phyloP scores from a whole-genome alignment of 2,113 vertebrate genomes.

The Murina feae region DNA sequence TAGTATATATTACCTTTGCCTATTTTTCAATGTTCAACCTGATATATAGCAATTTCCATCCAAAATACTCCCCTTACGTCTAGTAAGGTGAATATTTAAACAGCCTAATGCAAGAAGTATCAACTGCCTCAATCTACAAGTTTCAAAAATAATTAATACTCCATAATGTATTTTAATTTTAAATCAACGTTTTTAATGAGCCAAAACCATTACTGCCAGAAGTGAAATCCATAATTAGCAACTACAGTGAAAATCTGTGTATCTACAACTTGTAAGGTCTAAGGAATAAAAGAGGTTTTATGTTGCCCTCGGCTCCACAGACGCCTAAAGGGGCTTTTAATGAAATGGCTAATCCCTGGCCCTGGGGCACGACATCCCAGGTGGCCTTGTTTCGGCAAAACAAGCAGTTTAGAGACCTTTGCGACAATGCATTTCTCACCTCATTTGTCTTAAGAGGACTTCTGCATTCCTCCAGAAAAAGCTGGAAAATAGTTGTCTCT shows the following conservation, averaged over 20 bases:
- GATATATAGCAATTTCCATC: neutral
- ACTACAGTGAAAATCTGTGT: neutral
- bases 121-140: neutral
- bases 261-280: neutral
- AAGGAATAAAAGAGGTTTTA: neutral
- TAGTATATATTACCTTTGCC: neutral
- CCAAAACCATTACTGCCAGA: neutral
- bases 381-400: neutral
- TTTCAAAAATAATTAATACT: constrained; percentile 11
- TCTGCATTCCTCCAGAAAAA: neutral
- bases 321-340: neutral
- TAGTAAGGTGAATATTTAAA: neutral
- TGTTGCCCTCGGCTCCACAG: neutral
- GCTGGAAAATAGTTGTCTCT: neutral
- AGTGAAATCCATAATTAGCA: neutral
- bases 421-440: neutral
- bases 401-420: neutral
- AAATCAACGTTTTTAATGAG: neutral
- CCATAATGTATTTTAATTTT: neutral
- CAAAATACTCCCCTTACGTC: neutral
- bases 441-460: neutral
- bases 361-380: neutral
- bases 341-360: neutral
- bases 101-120: neutral
- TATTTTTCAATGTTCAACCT: neutral